Base-by-base conservation (phyloP, 2,888 invertebrate genomes). In the Caenorhabditis doughertyi region DNA sequence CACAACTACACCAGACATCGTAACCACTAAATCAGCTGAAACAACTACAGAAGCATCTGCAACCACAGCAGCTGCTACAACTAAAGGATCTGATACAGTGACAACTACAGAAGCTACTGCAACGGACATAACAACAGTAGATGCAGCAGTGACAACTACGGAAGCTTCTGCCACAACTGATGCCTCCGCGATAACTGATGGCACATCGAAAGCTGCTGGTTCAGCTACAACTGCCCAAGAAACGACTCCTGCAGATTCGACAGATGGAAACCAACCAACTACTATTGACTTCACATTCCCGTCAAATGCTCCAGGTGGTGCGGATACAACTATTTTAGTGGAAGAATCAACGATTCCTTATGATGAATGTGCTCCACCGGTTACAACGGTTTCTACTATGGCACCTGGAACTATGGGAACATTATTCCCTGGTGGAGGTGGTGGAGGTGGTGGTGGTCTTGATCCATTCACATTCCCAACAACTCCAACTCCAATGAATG, bases 401-500 rank as follows among this genome's bases (percentile, higher is more conserved):
- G 60, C 60, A 3, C 67, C 65, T 5, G 73, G 73, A 32, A 81
- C 81, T 0, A 4, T 81, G 9, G 81, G 81, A 49, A 71, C 71
- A 3, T 42, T 81, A 13, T 81, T 81, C 65, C 81, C 81, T 16
- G 80, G 73, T 3, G 70, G 70, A 47, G 53, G 49, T 16, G 68
- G 70, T 0, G 60, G 65, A 18, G 56, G 62, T 23, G 58, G 51
- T n/a, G 70, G 67, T n/a, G 72, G 39, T 27, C 58, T 76, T 1
- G 64, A 62, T 42, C 74, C 81, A n/a, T 70, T 56, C 70, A 81
- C 81, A 9, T 81, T 81, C 53, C 56, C 81, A 21, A 42, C 60
- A 0, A 73, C 77, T 9, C 77, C 82, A n/a, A 62, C 68, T 25
- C 47, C 72, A 11, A 53, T 72, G 44, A 25, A 60, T 7, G 82